Evolutionary conservation across 2,888 invertebrate genomes (phyloP), one percentile per base, ranked within the genome.

Genomic region (Megalurothrips usitatus): DNA sequence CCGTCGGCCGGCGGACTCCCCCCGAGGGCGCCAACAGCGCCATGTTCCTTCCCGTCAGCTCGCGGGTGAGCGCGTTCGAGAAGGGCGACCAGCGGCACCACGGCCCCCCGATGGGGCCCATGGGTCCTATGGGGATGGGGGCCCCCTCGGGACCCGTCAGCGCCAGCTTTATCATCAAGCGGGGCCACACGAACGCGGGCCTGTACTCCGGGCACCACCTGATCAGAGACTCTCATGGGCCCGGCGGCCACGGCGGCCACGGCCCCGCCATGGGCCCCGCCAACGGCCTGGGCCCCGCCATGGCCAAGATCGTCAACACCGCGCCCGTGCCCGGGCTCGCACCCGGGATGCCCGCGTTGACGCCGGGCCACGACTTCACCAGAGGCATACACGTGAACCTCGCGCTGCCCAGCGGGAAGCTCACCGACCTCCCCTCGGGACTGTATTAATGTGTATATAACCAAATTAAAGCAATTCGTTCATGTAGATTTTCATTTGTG

Each of bases 101-200:
- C 79, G 83, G 84, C 23, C 82, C 83, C 9, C 84, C 84, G n/a
- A 84, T 84, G 80, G 82, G 84, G 17, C 84, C 84, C 10, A 81
- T 82, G 26, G 82, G 83, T 1, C 81, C 83, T 23, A 81, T 82
- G 12, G 80, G 82, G 19, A 43, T 43, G 6, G 34, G 34, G 6
- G 34, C 34, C 34, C 81, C 83, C 3, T 80, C 82, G 11, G 82
- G 84, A 17, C 78, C 83, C 17, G 68, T 80, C 81, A 90, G 88
- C 83, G 88, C 88, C 1, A 86, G 87, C 80, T 92, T 92, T 86
- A 86, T 92, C 68, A 89, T 92, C 58, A 91, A 91, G 85, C 87
- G 92, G 79, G 92, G 92, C 4, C 90, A 90, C 83, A 89, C 88
- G 52, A 92, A 91, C 84, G 91, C 92, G 63, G 92, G 92, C 0